Evolutionary conservation across 2,888 invertebrate species (phyloP), one percentile per base, ranked within the genome.

Genomic region (Phaonia tiefii): DNA sequence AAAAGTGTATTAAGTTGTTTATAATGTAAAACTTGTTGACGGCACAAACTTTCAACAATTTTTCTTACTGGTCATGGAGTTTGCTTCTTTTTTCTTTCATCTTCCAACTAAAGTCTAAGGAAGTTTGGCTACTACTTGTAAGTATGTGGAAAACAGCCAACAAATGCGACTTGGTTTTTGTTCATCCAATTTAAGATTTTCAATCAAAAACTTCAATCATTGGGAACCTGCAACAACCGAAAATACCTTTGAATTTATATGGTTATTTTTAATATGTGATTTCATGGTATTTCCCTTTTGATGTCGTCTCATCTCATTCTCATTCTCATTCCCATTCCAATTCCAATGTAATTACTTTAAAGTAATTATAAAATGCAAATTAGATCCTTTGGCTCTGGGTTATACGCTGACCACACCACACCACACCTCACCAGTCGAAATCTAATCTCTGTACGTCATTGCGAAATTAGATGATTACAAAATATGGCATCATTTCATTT

Each of bases 21-120:
- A 67, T 71, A 75, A 75, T 51, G 51, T 26, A 63, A 75, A 79
- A 75, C 70, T 78, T 81, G 66, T 78, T 71, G 54, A 71, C 74
- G 70, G 39, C 44, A 46, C 11, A 42, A 65, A 17, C 17, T 22
- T 73, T 65, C 8, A 26, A n/a, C 5, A 56, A 39, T 22, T 54
- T 76, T 65, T 66, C 25, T 11, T 31, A 31, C 31, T 31, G 31
- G 7, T 25, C 46, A 44, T 39, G 20, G 11, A 39, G 2, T 63
- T 63, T 37, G 15, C 31, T 25, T 5, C 31, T 56, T 56, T 56
- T 26, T 56, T 26, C 31, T 7, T 13, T 13, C 37, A 2, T 44
- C n/a, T 31, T 31, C 8, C 31, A 31, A 31, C n/a, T 31, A 31
- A 31, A 31, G 31, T 31, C 31, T 8, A 31, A 31, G 4, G 31